Evolutionary conservation across 2,888 invertebrate genomes (phyloP).

Genomic region (Drosophila algonquin): DNA sequence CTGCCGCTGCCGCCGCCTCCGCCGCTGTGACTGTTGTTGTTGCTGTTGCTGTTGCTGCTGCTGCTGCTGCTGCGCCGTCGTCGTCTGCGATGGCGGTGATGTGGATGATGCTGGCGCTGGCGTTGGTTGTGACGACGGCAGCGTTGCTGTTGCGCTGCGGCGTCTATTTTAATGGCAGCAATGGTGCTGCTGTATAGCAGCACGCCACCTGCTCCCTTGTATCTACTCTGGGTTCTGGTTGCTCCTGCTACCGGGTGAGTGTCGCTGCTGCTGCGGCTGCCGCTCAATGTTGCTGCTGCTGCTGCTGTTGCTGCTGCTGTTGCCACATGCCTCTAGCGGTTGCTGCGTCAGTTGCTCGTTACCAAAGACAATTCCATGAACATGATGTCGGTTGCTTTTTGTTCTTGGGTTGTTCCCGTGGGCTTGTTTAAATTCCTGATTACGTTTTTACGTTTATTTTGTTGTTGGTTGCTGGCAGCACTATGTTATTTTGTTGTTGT

Average conservation of each 20-base stretch:
- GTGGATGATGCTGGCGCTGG: slow-evolving; percentile 73
- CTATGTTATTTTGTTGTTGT: slow-evolving; percentile 36
- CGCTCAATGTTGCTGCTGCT: slow-evolving; percentile 34
- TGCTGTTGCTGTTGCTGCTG: slow-evolving; percentile 18
- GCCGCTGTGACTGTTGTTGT: slow-evolving; percentile 18
- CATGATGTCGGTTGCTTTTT: slow-evolving; percentile 45
- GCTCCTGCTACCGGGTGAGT: slow-evolving; percentile 17
- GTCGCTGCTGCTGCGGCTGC: slow-evolving; percentile 26
- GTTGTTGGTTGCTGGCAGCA: slow-evolving; percentile 43
- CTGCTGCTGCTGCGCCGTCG: slow-evolving; percentile 59
- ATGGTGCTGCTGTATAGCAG: slow-evolving; percentile 80
- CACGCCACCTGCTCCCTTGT: slow-evolving; percentile 62
- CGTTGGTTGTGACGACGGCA: slow-evolving; percentile 79
- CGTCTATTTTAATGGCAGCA: slow-evolving; percentile 81
- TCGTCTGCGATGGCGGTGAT: slow-evolving; percentile 74
- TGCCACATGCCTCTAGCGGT: slow-evolving; percentile 55
- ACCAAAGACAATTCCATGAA: slow-evolving; percentile 68
- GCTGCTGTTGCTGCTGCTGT: slow-evolving; percentile 33
- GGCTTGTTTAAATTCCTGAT: slow-evolving; percentile 46
- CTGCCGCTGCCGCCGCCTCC: slow-evolving; percentile 22
- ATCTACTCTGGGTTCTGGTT: background rate
- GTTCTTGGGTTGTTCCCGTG: slow-evolving; percentile 14
- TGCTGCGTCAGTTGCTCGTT: slow-evolving; percentile 42
- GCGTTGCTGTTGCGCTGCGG: slow-evolving; percentile 79
- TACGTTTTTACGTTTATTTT: slow-evolving; percentile 17